phyloP scores from a whole-genome alignment of 1,140 invertebrate species.

The Reticulitermes speratus region DNA sequence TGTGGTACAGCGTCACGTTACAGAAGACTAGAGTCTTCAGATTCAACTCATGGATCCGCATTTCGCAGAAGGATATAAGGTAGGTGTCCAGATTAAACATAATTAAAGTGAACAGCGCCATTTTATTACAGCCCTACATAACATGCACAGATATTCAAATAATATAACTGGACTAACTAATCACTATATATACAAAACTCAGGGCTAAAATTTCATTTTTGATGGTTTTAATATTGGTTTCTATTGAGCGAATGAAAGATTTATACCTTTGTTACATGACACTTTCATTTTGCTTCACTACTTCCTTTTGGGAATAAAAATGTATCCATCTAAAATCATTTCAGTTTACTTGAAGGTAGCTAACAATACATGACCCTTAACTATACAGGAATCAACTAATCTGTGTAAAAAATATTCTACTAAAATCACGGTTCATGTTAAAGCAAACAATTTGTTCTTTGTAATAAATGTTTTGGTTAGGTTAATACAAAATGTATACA shows the following conservation, averaged over 20 bases:
- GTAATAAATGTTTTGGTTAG: constrained; percentile 19
- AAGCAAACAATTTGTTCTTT: constrained; percentile 1
- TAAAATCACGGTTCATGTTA: background rate
- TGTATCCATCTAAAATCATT: background rate
- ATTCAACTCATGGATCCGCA: too few species aligned
- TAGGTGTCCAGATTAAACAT: too few species aligned
- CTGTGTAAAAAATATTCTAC: background rate
- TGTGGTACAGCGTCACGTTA: too few species aligned
- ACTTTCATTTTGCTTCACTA: background rate
- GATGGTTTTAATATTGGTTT: background rate
- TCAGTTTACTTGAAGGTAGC: background rate
- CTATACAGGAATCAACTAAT: background rate
- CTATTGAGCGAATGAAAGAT: background rate
- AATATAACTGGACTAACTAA: background rate
- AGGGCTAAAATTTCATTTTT: background rate
- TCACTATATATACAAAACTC: constrained; percentile 10
- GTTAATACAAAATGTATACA: background rate
- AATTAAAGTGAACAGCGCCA: background rate
- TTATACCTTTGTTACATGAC: background rate
- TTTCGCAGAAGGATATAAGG: too few species aligned
- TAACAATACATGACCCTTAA: background rate
- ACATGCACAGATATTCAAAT: background rate
- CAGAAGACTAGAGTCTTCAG: too few species aligned
- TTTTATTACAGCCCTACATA: background rate
- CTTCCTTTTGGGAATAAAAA: background rate